Evolutionary conservation across 2,888 invertebrate species (phyloP).

Genomic region (Geotrupes spiniger): DNA sequence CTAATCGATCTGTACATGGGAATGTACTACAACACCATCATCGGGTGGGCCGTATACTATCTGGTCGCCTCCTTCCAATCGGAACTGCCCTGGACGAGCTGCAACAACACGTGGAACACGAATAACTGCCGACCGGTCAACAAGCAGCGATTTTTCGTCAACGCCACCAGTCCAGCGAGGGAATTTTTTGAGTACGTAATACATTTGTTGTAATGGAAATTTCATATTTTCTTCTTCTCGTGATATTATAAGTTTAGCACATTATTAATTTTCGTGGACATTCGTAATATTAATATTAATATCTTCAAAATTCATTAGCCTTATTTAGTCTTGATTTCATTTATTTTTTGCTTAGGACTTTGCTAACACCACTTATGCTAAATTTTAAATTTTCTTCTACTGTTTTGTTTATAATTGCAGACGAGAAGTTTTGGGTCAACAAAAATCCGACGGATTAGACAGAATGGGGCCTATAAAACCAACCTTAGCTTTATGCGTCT

Average conservation of each 20-base stretch:
- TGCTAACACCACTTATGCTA: no score
- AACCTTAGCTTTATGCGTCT: conserved; percentile 83
- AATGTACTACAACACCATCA: conserved; percentile 97
- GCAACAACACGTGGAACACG: conserved; percentile 86
- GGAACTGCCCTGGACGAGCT: conserved; percentile 83
- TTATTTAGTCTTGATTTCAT: no score
- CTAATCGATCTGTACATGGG: conserved; percentile 93
- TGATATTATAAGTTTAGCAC: not conserved
- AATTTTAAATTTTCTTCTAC: not conserved
- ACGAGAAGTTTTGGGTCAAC: conserved; percentile 81
- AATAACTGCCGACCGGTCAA: conserved; percentile 68
- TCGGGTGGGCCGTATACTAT: conserved; percentile 94
- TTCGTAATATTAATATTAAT: not conserved
- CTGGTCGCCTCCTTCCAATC: conserved; percentile 78
- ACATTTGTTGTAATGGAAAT: not conserved
- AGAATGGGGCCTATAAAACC: conserved; percentile 87
- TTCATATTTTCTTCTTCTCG: not conserved
- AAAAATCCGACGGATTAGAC: conserved; percentile 78
- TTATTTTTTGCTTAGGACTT: no score
- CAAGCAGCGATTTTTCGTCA: conserved; percentile 38
- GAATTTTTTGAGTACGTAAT: conserved; percentile 81
- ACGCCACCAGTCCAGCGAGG: conserved; percentile 74
- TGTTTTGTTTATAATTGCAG: no score
- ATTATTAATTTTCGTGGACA: conserved; percentile 6
- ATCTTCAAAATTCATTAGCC: no score